Base-by-base conservation (phyloP, 2,888 invertebrate species). In the Patella pellucida region DNA sequence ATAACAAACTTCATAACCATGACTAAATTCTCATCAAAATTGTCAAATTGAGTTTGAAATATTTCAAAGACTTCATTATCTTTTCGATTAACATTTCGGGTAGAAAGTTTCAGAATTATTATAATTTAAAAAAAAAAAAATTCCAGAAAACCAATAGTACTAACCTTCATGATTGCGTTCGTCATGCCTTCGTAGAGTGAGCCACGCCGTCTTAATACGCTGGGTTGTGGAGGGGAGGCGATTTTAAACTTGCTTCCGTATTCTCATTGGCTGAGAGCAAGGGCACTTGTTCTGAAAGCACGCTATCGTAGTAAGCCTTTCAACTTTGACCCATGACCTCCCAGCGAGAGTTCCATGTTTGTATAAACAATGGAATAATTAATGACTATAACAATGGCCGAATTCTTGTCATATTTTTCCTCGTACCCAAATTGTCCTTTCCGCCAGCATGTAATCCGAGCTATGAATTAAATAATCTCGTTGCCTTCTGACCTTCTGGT, bases 131-230 rank as follows among this genome's bases (percentile, higher is more conserved):
- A 5, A 41, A 9, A 31, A 31, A 31, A 31, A 0, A 3, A 3
- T n/a, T n/a, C 0, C 9, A 41, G 41, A 41, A 41, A 41, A 41
- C 41, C 41, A 41, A 41, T 41, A 9, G 0, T 41, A 41, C 41
- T n/a, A 12, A 62, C 62, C 62, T 62, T 62, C 62, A 82, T 82
- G 80, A 82, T 80, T 67, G 70, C 67, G 67, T 78, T 76, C 72
- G 73, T 78, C 82, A 82, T 72, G 68, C 72, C 31, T 52, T 19
- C 41, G 52, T 27, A 54, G n/a, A 68, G 50, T 50, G 31, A 19
- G 52, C 19, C 19, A 51, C 41, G 69, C 41, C 23, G 31, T 23
- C 41, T 51, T 68, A 23, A 19, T 52, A n/a, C 52, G 31, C 68
- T 56, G 9, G 23, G 52, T 23, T 31, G 16, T 16, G 3, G 31